These are phyloP conservation scores for Tamandua tetradactyla DNA, from an alignment of 2,797 vertebrate genomes.

Conservation along the genomic window DNA sequence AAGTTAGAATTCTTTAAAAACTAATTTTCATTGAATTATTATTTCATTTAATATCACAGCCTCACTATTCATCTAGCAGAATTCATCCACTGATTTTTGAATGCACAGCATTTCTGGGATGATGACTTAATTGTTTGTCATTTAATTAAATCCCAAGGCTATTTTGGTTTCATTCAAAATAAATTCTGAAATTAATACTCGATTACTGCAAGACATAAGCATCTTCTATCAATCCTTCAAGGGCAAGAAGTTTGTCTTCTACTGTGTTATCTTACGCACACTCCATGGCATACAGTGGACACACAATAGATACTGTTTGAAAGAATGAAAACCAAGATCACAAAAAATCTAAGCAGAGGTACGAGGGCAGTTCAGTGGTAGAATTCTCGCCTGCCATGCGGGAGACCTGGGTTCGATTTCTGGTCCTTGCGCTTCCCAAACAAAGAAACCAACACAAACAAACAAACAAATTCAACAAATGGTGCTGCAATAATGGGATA, in stretches of 20 bases:
- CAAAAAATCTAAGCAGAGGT: not conserved
- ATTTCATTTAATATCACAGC: not conserved
- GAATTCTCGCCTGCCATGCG: too few species aligned
- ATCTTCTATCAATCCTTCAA: not conserved
- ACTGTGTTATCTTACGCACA: not conserved
- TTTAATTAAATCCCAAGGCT: conserved; percentile 38
- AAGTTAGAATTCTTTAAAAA: conserved; percentile 34
- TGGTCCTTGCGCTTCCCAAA: too few species aligned
- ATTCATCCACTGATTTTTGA: not conserved
- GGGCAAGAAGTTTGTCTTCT: not conserved
- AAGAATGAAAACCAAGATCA: not conserved
- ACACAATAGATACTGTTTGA: not conserved
- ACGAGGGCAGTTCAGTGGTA: too few species aligned
- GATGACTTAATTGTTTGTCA: not conserved
- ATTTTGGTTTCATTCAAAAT: conserved; percentile 5
- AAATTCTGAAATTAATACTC: conserved; percentile 51
- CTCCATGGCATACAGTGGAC: not conserved
- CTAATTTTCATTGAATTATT: not conserved
- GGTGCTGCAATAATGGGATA: too few species aligned
- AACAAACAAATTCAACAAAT: too few species aligned
- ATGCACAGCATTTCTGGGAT: not conserved
- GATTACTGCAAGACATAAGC: conserved; percentile 2
- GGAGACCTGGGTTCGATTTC: too few species aligned
- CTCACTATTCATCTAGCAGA: not conserved
- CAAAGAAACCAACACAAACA: too few species aligned